These are phyloP conservation scores for Vespertilio murinus DNA, from an alignment of 2,797 vertebrate genomes.

Conservation along the genomic window DNA sequence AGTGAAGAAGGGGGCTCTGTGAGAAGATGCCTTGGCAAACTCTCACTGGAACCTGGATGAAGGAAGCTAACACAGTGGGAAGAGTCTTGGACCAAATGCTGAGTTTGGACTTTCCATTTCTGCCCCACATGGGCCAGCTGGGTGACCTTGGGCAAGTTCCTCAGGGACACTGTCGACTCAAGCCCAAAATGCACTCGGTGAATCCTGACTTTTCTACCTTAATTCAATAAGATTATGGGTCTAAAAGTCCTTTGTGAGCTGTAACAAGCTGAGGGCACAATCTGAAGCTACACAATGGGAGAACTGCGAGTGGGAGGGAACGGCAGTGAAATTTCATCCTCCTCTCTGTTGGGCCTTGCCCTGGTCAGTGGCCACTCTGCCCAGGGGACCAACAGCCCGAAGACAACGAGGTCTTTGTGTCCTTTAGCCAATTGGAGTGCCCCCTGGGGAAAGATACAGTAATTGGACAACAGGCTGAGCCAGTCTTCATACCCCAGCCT, in stretches of 20 bases:
- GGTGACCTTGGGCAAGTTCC: neutral
- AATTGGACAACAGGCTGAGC: slow-evolving; percentile 9
- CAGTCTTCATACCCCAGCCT: neutral
- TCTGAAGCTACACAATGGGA: neutral
- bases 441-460: slow-evolving; percentile 17
- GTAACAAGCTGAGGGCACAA: neutral
- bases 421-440: slow-evolving; percentile 33
- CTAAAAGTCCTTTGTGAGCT: neutral
- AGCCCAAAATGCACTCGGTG: neutral
- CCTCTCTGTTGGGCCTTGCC: neutral
- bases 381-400: neutral
- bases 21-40: neutral
- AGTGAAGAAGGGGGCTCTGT: neutral
- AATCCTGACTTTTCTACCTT: neutral
- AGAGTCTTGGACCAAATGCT: neutral
- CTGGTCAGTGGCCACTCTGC: neutral
- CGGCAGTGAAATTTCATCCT: neutral
- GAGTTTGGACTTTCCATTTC: neutral
- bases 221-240: neutral
- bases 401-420: slow-evolving; percentile 65
- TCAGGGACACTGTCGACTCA: neutral
- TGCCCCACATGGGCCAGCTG: neutral
- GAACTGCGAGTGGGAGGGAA: fast-evolving
- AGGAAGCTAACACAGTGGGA: neutral
- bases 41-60: neutral